Conservation (phyloP, 1,140 invertebrate species). For the Drosophila arizonae region DNA sequence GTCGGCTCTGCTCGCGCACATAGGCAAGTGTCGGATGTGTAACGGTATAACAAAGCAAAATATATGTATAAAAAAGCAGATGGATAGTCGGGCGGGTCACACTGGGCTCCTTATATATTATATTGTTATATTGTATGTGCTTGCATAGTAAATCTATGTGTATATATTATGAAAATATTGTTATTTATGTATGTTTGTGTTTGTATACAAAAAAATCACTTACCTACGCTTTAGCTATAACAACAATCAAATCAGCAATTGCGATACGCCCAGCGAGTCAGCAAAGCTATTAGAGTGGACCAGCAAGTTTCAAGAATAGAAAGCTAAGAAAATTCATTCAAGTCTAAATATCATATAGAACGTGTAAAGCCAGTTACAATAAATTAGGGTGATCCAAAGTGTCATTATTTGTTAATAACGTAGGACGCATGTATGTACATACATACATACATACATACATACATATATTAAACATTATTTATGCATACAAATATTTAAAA, state of each 20-base stretch:
- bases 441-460: no score
- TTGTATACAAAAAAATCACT: constrained; percentile 1
- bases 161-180: neutral
- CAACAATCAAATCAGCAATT: constrained; percentile 14
- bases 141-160: neutral
- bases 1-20: constrained; percentile 5
- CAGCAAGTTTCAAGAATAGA: neutral
- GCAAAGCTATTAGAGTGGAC: constrained; percentile 15
- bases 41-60: constrained; percentile 49
- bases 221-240: neutral
- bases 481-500: no score
- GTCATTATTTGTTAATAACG: no score
- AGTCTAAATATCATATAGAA: no score
- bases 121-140: neutral
- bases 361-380: no score
- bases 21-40: constrained; percentile 31
- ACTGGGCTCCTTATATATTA: neutral
- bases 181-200: neutral
- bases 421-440: no score
- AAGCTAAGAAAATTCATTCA: no score
- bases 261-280: neutral
- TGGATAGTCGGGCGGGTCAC: neutral
- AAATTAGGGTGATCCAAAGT: no score
- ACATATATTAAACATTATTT: no score
- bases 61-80: constrained; percentile 32